Conservation (phyloP, 2,888 invertebrate species). For the Galeopsomyia nigrocyanea region DNA sequence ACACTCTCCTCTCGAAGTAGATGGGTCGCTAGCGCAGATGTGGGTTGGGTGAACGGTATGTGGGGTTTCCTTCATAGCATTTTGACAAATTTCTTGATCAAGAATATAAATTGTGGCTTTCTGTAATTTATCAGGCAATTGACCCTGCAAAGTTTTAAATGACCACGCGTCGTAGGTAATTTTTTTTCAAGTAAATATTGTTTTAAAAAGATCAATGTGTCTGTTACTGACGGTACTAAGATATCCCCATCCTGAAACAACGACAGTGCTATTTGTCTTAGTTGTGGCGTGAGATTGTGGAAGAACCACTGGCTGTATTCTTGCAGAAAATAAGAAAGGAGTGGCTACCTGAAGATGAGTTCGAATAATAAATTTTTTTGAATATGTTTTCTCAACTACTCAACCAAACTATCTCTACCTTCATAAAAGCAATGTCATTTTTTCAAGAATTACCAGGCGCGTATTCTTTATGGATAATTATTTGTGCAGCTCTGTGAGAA, state of each 20-base stretch:
- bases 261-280: constrained; percentile 6
- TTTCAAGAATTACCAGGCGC: constrained; percentile 27
- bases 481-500: constrained; percentile 34
- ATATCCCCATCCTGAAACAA: constrained; percentile 38
- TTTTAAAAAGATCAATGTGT: no score
- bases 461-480: constrained; percentile 51
- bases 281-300: constrained; percentile 5
- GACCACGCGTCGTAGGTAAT: background rate
- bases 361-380: no score
- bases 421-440: constrained; percentile 60
- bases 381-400: no score
- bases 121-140: constrained; percentile 9
- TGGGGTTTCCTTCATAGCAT: background rate
- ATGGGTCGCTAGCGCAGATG: constrained; percentile 39
- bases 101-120: constrained; percentile 32
- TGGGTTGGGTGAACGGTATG: constrained; percentile 6
- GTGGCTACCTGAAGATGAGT: constrained; percentile 6
- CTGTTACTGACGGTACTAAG: constrained; percentile 9
- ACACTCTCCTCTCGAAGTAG: constrained; percentile 27
- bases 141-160: constrained; percentile 3
- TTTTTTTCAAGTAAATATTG: no score
- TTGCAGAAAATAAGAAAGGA: constrained; percentile 5
- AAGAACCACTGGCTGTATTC: constrained; percentile 14
- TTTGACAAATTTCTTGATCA: constrained; percentile 30
- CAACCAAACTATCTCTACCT: constrained; percentile 50